Evolutionary conservation across 2,888 invertebrate genomes (phyloP).

Genomic region (Platypus cylindrus): DNA sequence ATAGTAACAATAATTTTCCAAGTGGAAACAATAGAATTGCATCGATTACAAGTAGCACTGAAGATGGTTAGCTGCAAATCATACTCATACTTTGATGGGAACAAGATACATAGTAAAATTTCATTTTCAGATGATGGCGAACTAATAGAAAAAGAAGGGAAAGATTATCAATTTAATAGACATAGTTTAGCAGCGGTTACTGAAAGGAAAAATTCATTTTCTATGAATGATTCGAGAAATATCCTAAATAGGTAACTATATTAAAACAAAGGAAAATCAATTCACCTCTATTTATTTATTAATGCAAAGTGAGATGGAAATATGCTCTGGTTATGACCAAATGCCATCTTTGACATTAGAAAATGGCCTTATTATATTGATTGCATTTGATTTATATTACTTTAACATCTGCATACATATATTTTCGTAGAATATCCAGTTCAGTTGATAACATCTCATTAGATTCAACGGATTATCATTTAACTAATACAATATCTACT

Average conservation of each 20-base stretch:
- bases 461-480: conserved; percentile 29
- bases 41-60: conserved; percentile 15
- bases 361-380: no score
- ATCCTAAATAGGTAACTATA: conserved; percentile 8
- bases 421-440: conserved; percentile 15
- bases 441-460: conserved; percentile 31
- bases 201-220: conserved; percentile 25
- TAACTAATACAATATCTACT: conserved; percentile 22
- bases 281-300: no score
- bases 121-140: conserved; percentile 7
- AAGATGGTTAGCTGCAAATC: conserved; percentile 11
- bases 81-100: neutral
- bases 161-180: conserved; percentile 19
- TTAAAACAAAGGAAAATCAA: no score
- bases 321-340: no score
- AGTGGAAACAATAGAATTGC: conserved; percentile 17
- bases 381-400: no score
- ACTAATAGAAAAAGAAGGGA: conserved; percentile 9
- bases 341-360: no score
- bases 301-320: no score
- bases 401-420: no score
- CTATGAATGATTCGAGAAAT: conserved; percentile 17
- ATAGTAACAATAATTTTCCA: conserved; percentile 24
- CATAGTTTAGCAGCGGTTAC: conserved; percentile 34
- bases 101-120: conserved; percentile 4